phyloP scores from a whole-genome alignment of 2,797 vertebrate genomes.

The Eulemur albifrons region DNA sequence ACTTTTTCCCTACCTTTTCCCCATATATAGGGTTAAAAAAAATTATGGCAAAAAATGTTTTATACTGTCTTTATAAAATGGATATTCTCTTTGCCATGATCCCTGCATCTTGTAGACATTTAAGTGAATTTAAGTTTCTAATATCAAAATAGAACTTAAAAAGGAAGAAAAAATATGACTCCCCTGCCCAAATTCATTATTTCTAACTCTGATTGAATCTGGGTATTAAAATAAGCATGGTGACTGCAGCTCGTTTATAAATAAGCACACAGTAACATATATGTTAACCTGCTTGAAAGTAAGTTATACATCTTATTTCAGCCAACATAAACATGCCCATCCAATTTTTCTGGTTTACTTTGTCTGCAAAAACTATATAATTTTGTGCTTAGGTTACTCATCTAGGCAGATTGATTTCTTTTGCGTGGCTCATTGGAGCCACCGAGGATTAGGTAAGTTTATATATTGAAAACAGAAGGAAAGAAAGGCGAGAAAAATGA shows the following conservation, averaged over 20 bases:
- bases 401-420: constrained; percentile 69
- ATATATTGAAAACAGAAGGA: constrained; percentile 63
- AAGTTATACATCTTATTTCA: not conserved
- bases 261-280: constrained; percentile 70
- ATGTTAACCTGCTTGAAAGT: constrained; percentile 55
- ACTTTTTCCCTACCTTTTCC: not conserved
- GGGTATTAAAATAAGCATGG: constrained; percentile 72
- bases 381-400: constrained; percentile 80
- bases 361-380: constrained; percentile 56
- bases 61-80: constrained; percentile 63
- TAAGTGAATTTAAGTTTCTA: constrained; percentile 63
- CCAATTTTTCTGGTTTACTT: constrained; percentile 55
- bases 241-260: constrained; percentile 62
- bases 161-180: constrained; percentile 1
- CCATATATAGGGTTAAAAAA: constrained; percentile 48
- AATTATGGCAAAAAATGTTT: constrained; percentile 56
- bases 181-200: constrained; percentile 32
- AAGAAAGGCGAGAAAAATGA: constrained; percentile 72
- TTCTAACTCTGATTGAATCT: constrained; percentile 57
- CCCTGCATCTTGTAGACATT: constrained; percentile 70
- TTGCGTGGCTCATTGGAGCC: constrained; percentile 69
- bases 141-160: constrained; percentile 36
- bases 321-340: constrained; percentile 42
- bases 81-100: constrained; percentile 69
- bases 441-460: constrained; percentile 62